These are phyloP conservation scores for Platichthys stellatus DNA, from an alignment of 2,113 vertebrate genomes.

Conservation along the genomic window DNA sequence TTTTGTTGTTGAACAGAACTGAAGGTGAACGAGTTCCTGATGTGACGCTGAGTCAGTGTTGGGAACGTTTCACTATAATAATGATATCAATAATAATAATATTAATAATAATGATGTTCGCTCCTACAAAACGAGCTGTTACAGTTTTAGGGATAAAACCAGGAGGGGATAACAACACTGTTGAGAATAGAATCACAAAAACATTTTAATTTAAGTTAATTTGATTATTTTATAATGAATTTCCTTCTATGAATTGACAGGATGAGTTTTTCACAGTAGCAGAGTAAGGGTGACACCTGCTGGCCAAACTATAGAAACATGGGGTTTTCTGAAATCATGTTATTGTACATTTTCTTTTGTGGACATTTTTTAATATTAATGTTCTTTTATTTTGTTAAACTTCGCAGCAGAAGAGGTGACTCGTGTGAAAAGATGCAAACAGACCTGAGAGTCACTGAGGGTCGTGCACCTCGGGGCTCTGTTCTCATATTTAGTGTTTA, in stretches of 20 bases:
- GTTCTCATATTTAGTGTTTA: no score
- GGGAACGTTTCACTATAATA: no score
- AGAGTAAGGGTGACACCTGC: slow-evolving; percentile 14
- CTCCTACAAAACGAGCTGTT: background rate
- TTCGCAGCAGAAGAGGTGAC: no score
- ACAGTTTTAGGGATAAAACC: background rate
- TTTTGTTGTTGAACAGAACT: no score
- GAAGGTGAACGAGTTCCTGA: no score
- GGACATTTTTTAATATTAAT: no score
- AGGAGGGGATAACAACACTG: background rate
- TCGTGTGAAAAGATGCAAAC: background rate
- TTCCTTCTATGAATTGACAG: background rate
- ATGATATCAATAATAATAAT: background rate
- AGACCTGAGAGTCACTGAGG: background rate
- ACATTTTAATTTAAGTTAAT: no score
- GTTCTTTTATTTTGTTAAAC: no score
- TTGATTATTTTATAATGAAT: background rate
- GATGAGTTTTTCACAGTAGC: background rate
- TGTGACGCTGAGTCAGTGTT: no score
- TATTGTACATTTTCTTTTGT: background rate
- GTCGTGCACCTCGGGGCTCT: no score
- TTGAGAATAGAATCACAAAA: no score
- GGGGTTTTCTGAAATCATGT: background rate
- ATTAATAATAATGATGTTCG: background rate
- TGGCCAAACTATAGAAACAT: slow-evolving; percentile 4